Base-by-base conservation (phyloP, 2,113 vertebrate genomes). In the Arvicanthis niloticus region DNA sequence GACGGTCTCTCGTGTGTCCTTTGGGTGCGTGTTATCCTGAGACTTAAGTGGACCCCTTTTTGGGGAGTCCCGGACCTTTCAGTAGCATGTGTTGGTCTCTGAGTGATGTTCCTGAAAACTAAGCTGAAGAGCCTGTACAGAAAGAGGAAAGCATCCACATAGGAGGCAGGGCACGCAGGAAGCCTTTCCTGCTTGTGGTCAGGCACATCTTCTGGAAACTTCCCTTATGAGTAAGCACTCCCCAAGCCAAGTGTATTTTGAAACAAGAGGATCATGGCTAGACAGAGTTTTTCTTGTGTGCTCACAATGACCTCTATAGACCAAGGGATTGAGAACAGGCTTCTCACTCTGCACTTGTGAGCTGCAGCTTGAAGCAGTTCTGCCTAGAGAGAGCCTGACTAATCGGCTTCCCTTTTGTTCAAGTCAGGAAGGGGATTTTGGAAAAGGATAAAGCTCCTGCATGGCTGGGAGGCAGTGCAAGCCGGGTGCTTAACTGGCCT, bases 281-380 rank as follows among this genome's bases (percentile, higher is more conserved):
- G 82, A 3, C 7, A 96, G 56, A 1, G 0, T 82, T 16, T 82
- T 92, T 0, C n/a, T 2, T 87, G 0, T 19, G 24, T 73, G 91
- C 93, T 97, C 94, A 80, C 78, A 48, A 2, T 92, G 97, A 86
- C 65, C 85, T 81, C 67, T 72, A 0, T 56, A 94, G 97, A 97
- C 93, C 40, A 93, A n/a, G 53, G 70, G 26, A 90, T 70, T 70
- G 34, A 65, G 78, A 91, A 77, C 17, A 2, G 15, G 81, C 75
- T 82, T 76, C 62, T 78, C 95, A 77, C 82, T 75, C 89, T 19
- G 34, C 67, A 76, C 86, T 87, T 78, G 77, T 73, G 85, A 87
- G 87, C 94, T 62, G 19, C 89, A 75, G 78, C 96, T 92, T 67
- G 31, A 96, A 98, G 97, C 95, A 92, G 86, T 51, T 98, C 72